Conservation (phyloP, 2,797 vertebrate genomes). For the Chanos chanos region DNA sequence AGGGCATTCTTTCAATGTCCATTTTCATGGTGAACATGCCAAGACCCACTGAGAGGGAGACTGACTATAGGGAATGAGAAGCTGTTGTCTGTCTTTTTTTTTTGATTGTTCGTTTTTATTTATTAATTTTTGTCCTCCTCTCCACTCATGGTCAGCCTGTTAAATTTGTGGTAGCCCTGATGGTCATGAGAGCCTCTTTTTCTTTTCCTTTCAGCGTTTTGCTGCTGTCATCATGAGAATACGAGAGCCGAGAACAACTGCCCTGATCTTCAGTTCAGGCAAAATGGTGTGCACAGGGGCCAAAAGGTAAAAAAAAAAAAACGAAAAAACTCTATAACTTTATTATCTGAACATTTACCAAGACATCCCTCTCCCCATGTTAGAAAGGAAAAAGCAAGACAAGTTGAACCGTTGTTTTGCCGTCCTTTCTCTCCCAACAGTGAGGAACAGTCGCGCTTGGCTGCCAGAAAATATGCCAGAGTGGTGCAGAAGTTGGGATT, state of each 20-base stretch:
- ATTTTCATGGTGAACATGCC: no score
- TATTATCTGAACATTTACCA: neutral
- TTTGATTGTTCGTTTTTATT: no score
- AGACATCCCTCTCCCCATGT: no score
- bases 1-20: no score
- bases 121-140: no score
- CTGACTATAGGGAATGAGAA: no score
- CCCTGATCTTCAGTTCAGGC: conserved; percentile 98
- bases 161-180: no score
- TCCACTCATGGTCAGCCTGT: no score
- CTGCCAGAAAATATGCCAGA: conserved; percentile 95
- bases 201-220: conserved; percentile 81
- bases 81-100: no score
- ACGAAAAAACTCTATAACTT: conserved; percentile 13
- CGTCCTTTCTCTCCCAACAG: conserved; percentile 61
- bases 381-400: no score
- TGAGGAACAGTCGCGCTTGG: conserved; percentile 95
- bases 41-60: no score
- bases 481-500: conserved; percentile 98
- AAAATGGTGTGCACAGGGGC: conserved; percentile 99
- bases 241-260: conserved; percentile 96
- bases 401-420: neutral
- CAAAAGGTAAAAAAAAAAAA: conserved; percentile 85
- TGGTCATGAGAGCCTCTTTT: neutral
- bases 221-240: conserved; percentile 99